phyloP scores from a whole-genome alignment of 1,140 invertebrate genomes.

The Psix sp. region DNA sequence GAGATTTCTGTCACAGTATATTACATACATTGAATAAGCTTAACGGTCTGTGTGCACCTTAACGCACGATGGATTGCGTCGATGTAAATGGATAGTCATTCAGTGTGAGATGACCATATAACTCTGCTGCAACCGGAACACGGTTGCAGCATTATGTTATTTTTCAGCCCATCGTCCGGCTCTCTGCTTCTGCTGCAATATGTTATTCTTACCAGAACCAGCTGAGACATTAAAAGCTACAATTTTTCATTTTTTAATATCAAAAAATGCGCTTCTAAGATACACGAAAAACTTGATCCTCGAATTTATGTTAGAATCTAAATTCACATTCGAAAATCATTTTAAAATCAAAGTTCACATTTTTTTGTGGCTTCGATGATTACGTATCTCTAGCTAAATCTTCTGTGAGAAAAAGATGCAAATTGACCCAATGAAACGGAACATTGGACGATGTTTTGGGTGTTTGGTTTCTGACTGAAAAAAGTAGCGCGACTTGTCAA shows the following conservation, averaged over 20 bases:
- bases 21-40: slow-evolving; percentile 30
- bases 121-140: slow-evolving; percentile 11
- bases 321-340: too few relatives aligned
- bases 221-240: too few relatives aligned
- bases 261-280: too few relatives aligned
- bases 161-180: too few relatives aligned
- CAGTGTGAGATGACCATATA: slow-evolving; percentile 39
- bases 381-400: too few relatives aligned
- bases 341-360: too few relatives aligned
- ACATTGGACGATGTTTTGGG: neutral
- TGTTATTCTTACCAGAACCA: too few relatives aligned
- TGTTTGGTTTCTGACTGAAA: slow-evolving; percentile 3
- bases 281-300: too few relatives aligned
- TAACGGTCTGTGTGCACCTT: slow-evolving; percentile 35
- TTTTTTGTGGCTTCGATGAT: too few relatives aligned
- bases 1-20: slow-evolving; percentile 13
- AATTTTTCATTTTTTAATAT: too few relatives aligned
- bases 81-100: slow-evolving; percentile 46
- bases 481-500: slow-evolving; percentile 9
- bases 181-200: too few relatives aligned
- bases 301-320: too few relatives aligned
- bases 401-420: neutral
- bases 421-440: slow-evolving; percentile 4
- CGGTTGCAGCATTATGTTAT: neutral
- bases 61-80: slow-evolving; percentile 15